Base-by-base conservation (phyloP, 2,888 invertebrate genomes). In the Apodemia hepburni region DNA sequence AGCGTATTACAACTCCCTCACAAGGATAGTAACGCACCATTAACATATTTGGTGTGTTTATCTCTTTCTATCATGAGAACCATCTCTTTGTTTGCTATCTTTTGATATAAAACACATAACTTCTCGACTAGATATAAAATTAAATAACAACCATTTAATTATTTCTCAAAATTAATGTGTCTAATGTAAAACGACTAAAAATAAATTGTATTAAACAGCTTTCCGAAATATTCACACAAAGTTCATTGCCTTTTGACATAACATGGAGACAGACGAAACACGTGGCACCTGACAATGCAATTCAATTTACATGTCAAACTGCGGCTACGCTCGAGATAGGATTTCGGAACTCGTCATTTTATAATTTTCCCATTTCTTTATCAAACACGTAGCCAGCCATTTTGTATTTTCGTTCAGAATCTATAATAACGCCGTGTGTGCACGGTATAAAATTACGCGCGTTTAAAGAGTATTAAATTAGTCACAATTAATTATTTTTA, bases 401-500 rank as follows among this genome's bases (percentile, higher is more conserved):
- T 61, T 18, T 60, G 27, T 29, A 45, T 59, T 65, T 66, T 66
- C 65, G 64, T 65, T 68, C 54, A 27, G 54, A 57, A 57, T 29
- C 54, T 57, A 29, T 57, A 57, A 57, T 57, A 57, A 57, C 22
- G 15, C 51, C 22, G 15, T 27, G 54, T 71, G 65, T 68, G 66
- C 63, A 73, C 71, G 69, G 73, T 59, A 17, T 59, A 59, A 72
- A 74, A 75, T 74, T 73, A 70, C 73, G 71, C 73, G 74, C 77
- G 76, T 76, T 79, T 77, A 77, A 75, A 75, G 72, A 71, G 70
- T 71, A 76, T 74, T 74, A 78, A 85, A 88, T 88, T 87, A 86
- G 84, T 80, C 75, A 81, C 81, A 83, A 83, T 83, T 84, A 87
- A 84, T 82, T 83, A 82, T 79, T 79, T 47, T 77, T 76, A 74